Base-by-base conservation (phyloP, 1,140 invertebrate species). In the Lysiphlebus fabarum region DNA sequence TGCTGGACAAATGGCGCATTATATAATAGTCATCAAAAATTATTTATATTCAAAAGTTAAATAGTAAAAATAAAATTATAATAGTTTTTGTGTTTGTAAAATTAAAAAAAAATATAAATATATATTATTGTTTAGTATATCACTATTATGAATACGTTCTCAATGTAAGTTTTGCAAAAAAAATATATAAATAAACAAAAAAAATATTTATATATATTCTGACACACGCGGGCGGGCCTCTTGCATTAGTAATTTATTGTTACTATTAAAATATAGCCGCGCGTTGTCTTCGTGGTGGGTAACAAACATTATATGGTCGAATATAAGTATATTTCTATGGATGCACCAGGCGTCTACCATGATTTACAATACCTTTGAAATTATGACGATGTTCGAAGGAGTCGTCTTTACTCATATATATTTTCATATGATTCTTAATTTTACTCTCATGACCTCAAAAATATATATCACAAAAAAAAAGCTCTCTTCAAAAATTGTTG, bases 241-340 rank as follows among this genome's bases (percentile, higher is more conserved):
- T 58, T 49, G 49, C 57, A 41, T 58, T 68, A 69, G 67, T 76
- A 74, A 76, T 76, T 76, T 76, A 76, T 76, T 66, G 74, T 74
- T 73, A 76, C 73, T 71, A 75, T 75, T 76, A 76, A 76, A 76
- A 71, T 74, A 75, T 74, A 70, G 67, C 70, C 62, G 62, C 36
- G 56, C 66, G 65, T 71, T 70, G 70, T 66, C 72, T 70, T 76
- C 73, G 71, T 71, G 69, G 71, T 71, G 71, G 68, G 72, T 73
- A 74, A 62, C 57, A 47, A 67, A 64, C 65, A 68, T 74, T 75
- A 75, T n/a, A n/a, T 67, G 74, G 71, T 70, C 73, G 72, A 74
- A 75, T 76, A 74, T 74, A 75, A 76, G 68, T 66, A n/a, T n/a
- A 58, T 76, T 76, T 76, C 74, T 71, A 76, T 76, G 69, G 73